Evolutionary conservation across 2,888 invertebrate species (phyloP), one percentile per base, ranked within the genome.

Genomic region (Salticus scenicus): DNA sequence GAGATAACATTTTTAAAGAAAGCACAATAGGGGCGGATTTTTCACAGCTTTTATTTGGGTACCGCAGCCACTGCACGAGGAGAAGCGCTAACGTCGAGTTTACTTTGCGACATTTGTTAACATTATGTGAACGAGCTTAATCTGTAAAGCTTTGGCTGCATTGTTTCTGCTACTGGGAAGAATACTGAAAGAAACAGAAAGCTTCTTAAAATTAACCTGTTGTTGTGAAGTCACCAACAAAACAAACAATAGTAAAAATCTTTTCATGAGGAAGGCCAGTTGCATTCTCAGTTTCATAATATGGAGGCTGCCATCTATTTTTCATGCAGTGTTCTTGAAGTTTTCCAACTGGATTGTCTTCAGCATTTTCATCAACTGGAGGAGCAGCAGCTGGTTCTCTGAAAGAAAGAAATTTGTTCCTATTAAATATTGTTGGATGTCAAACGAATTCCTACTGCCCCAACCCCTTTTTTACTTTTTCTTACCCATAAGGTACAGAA

Each of bases 251-350:
- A 0, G 97, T 96, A 91, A 98, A 99, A 89, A 96, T 95, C 57
- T 97, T 94, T 91, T 98, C 98, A 90, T 98, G 98, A 0, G 98
- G 98, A 85, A 97, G 92, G 57, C 98, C 95, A 90, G 96, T 96
- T 91, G 97, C 96, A 20, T 90, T 91, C 94, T 94, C 91, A 94
- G 89, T 90, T n/a, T 97, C 96, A 91, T 99, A 99, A 31, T 94
- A 94, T 31, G 99, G 98, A 57, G 98, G 98, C 37, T 97, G 97
- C 96, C 98, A 97, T 89, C 97, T 95, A 76, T 96, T 94, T 63
- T 97, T 96, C 96, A 98, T 98, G 91, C 98, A 98, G 92, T 98
- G 94, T 92, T 99, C 98, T 89, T 93, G 93, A 77, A 99, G 93
- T 93, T 97, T 96, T 24, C 98, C 98, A 87, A 99, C 98, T 1